Evolutionary conservation across 2,113 vertebrate species (phyloP), one percentile per base, ranked within the genome.

Genomic region (Hypanus sabinus): DNA sequence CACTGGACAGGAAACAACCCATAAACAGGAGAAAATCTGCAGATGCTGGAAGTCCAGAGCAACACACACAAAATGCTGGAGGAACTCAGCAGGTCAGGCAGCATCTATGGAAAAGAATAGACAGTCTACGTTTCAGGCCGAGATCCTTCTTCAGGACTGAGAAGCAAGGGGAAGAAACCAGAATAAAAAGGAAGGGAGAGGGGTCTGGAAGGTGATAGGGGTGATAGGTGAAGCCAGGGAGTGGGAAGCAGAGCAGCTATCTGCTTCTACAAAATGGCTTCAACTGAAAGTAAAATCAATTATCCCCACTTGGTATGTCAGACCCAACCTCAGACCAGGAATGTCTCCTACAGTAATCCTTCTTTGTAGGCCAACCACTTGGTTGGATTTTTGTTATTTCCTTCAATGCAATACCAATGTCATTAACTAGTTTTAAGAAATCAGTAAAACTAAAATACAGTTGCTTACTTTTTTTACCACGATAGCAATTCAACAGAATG

Each of bases 401-500:
- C 38, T 80, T 92, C 62, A 92, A 46, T 70, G 46, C 20, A 36
- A 92, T 20, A 92, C 20, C 71, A 71, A 38, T 92, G 11, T 5
- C 38, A 11, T 75, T 7, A 30, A 1, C 3, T 12, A 46, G 36
- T 36, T 91, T 91, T 5, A 73, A 62, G 60, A 90, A 33, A 90
- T 90, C 57, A 93, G 38, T 30, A 12, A 71, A 93, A 93, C 46
- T 7, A 46, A 73, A 93, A 73, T 30, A 3, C 65, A 65, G 18
- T 71, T 73, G 33, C 91, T 93, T 75, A 93, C 91, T 3, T 73
- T 92, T 93, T 73, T 73, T 93, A 33, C 24, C 24, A 71, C 16
- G 38, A 73, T 3, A 55, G 30, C 11, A n/a, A 75, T 14, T 71
- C 38, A 93, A 10, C 36, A 93, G 20, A 36, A 93, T 46, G 91